A percentile compares a stretch with the other conserved stretches of the same genome.
Evolutionary conservation across 2,888 invertebrate species (phyloP).

Genomic region (Sinodicranocentrus sp.): DNA sequence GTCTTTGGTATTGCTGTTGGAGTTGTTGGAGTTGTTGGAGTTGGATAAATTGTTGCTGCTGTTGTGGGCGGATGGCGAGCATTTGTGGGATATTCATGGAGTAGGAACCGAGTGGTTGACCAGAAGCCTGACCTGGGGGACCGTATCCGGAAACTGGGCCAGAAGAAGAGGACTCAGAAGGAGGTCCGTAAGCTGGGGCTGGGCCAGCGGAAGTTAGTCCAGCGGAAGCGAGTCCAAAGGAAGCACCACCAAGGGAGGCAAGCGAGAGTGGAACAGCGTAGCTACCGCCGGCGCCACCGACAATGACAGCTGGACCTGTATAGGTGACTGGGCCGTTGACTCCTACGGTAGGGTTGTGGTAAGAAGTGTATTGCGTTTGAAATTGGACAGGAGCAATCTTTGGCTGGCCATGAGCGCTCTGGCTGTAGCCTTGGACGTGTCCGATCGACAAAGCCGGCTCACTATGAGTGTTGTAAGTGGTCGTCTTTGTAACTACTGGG

Average conservation of each 20-base stretch:
- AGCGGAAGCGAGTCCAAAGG: slow-evolving; percentile 26
- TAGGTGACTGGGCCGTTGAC: slow-evolving; percentile 75
- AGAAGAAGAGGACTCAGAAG: slow-evolving; percentile 9
- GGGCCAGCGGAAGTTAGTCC: slow-evolving; percentile 44
- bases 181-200: slow-evolving; percentile 18
- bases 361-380: slow-evolving; percentile 72
- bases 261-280: slow-evolving; percentile 27
- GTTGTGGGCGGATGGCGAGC: slow-evolving; percentile 31
- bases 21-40: slow-evolving; percentile 51
- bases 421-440: slow-evolving; percentile 74
- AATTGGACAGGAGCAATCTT: slow-evolving; percentile 72
- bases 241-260: not conserved
- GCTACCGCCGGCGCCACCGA: slow-evolving; percentile 4
- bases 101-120: slow-evolving; percentile 39
- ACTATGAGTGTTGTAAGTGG: slow-evolving; percentile 74
- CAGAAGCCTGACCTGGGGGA: slow-evolving; percentile 33
- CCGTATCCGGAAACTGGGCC: slow-evolving; percentile 33
- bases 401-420: slow-evolving; percentile 68
- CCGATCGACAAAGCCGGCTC: slow-evolving; percentile 74
- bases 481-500: slow-evolving; percentile 76
- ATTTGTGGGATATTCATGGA: slow-evolving; percentile 33
- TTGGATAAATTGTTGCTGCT: slow-evolving; percentile 13
- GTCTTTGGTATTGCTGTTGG: not conserved
- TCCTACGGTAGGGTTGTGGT: slow-evolving; percentile 75
- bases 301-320: slow-evolving; percentile 59